phyloP scores from a whole-genome alignment of 2,113 vertebrate genomes.

The Sander lucioperca region DNA sequence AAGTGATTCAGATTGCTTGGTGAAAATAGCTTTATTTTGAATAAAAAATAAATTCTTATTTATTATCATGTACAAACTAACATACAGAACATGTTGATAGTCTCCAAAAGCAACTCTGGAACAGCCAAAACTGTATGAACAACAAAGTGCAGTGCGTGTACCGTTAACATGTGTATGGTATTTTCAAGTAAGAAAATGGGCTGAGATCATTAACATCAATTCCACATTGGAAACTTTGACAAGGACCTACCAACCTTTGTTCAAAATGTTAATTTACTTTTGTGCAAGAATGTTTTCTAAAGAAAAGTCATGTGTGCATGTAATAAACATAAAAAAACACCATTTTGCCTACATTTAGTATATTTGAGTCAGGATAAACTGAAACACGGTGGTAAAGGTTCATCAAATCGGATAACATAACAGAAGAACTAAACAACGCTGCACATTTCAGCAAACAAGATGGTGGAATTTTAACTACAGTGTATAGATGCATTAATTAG shows the following conservation, averaged over 20 bases:
- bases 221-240: constrained; percentile 35
- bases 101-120: constrained; percentile 48
- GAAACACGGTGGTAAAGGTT: constrained; percentile 9
- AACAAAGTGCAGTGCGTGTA: constrained; percentile 57
- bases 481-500: constrained; percentile 4
- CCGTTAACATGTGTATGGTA: constrained; percentile 40
- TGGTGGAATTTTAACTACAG: constrained; percentile 17
- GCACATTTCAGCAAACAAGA: constrained; percentile 27
- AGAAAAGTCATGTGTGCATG: constrained; percentile 1
- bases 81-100: constrained; percentile 63
- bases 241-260: not conserved
- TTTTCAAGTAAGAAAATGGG: constrained; percentile 41
- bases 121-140: constrained; percentile 50
- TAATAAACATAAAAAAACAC: constrained; percentile 23
- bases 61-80: constrained; percentile 52
- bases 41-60: constrained; percentile 44
- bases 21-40: constrained; percentile 74
- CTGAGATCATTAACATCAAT: constrained; percentile 13
- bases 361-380: constrained; percentile 22
- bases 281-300: constrained; percentile 18
- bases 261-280: not conserved
- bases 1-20: constrained; percentile 30
- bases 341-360: constrained; percentile 3
- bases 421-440: constrained; percentile 37
- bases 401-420: not conserved